Conservation (phyloP, 2,113 vertebrate species). For the Oryzias melastigma region DNA sequence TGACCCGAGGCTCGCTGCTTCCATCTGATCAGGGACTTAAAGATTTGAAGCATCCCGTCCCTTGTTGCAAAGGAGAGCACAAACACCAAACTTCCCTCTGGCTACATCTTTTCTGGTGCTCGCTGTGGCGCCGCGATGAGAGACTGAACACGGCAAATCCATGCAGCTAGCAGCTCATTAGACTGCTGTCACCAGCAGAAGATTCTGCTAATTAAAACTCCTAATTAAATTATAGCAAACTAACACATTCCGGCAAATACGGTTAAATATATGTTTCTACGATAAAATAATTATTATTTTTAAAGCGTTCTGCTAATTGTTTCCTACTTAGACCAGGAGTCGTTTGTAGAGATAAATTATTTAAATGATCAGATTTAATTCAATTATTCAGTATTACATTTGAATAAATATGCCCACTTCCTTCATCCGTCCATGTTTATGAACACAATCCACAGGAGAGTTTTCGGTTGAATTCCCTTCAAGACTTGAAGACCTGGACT, state of each 20-base stretch:
- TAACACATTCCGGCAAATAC: slow-evolving; percentile 16
- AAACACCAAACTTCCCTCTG: slow-evolving; percentile 31
- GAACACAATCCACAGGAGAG: slow-evolving; percentile 1
- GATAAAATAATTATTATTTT: slow-evolving; percentile 24
- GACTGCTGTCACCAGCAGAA: slow-evolving; percentile 9
- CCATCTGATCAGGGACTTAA: not conserved
- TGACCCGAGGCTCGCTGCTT: too few relatives aligned
- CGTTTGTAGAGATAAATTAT: slow-evolving; percentile 32
- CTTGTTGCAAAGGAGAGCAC: slow-evolving; percentile 26
- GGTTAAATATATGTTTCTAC: slow-evolving; percentile 32
- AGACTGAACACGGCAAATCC: not conserved
- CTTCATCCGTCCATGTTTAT: slow-evolving; percentile 7
- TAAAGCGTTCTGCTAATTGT: slow-evolving; percentile 26
- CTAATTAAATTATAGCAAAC: slow-evolving; percentile 35
- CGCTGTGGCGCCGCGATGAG: not conserved
- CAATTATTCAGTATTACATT: slow-evolving; percentile 16
- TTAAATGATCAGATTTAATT: slow-evolving; percentile 24
- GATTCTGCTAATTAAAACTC: slow-evolving; percentile 18
- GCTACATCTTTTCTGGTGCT: slow-evolving; percentile 10
- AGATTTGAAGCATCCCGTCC: slow-evolving; percentile 27
- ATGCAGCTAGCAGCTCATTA: slow-evolving; percentile 9
- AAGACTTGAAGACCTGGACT: not conserved
- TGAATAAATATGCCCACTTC: not conserved
- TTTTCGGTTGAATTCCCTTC: slow-evolving; percentile 3
- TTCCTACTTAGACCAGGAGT: slow-evolving; percentile 13